Evolutionary conservation across 2,888 invertebrate genomes (phyloP), one percentile per base, ranked within the genome.

Genomic region (Anthoptus insignis): DNA sequence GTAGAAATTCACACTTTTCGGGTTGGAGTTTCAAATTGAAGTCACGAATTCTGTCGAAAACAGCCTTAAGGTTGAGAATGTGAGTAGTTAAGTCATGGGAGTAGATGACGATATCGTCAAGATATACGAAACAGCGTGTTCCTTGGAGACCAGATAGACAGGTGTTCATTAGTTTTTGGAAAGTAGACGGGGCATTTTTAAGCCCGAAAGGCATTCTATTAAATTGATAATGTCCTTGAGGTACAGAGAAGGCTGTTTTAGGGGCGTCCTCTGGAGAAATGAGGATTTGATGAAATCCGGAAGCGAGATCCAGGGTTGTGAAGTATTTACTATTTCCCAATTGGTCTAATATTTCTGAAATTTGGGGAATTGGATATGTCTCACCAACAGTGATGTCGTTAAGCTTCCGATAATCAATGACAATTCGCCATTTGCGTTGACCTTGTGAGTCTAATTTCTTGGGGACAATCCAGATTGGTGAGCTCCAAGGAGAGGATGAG

Each of bases 1-100:
- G 21, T 0, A 72, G 21, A 47, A 84, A 82, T 54, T 78, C 72
- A 3, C 76, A 77, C 50, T 78, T 74, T 0, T 74, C 68, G 0
- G 73, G 73, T 65, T 86, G 83, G 1, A 78, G 21, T 65, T 73
- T 70, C 16, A 69, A 14, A 32, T 71, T 68, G 9, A 27, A 66
- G 3, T 45, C 13, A n/a, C 66, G 37, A 5, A 74, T 9, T 37
- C 67, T 64, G 16, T 67, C 3, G 19, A 69, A 70, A 2, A 70
- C 52, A 9, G n/a, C 8, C 9, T n/a, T 27, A 9, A 69, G 32
- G 4, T 64, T 68, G n/a, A 49, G n/a, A 0, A 64, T 66, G 9
- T 59, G 58, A 4, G 54, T 19, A 6, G 24, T 19, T 0, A 66
- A 29, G 27, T 63, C 65, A 22, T 59, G 37, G 1, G 58, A 56